A percentile compares a stretch with the other conserved stretches of the same genome.
These are phyloP conservation scores for Drosophila varians DNA, from an alignment of 1,140 invertebrate genomes.

Conservation along the genomic window DNA sequence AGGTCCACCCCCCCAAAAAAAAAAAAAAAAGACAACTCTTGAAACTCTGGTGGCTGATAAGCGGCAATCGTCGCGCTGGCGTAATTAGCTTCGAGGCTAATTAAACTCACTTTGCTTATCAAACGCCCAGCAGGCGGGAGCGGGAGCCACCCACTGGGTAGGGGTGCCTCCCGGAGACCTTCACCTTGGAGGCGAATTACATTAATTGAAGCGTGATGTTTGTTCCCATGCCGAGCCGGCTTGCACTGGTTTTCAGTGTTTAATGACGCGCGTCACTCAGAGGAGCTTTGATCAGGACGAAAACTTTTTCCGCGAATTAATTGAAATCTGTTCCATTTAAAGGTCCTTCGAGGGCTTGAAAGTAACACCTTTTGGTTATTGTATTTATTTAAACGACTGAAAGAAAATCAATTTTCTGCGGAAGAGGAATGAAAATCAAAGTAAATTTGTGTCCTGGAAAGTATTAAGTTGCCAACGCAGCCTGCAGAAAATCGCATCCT, in stretches of 20 bases:
- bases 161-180: not conserved
- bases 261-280: not conserved
- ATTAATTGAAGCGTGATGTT: conserved; percentile 11
- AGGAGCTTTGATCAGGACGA: not conserved
- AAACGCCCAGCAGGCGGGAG: conserved; percentile 56
- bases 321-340: not conserved
- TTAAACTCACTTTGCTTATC: conserved; percentile 74
- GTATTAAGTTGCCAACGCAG: conserved; percentile 4
- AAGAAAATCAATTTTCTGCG: not conserved
- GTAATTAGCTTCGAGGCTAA: conserved; percentile 56
- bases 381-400: not conserved
- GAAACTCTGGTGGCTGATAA: conserved; percentile 45
- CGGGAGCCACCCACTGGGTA: conserved; percentile 48
- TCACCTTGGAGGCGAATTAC: conserved; percentile 23
- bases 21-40: conserved; percentile 50
- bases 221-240: not conserved
- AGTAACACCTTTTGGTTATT: not conserved
- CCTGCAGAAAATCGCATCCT: not conserved
- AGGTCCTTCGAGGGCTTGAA: not conserved
- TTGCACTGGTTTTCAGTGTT: not conserved
- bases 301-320: not conserved
- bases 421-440: not conserved
- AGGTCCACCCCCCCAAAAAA: too few relatives aligned
- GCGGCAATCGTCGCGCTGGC: conserved; percentile 22
- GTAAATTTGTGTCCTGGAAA: not conserved